phyloP scores from a whole-genome alignment of 92 coral and sea anemone genomes.

The Zoanthus solanderi region DNA sequence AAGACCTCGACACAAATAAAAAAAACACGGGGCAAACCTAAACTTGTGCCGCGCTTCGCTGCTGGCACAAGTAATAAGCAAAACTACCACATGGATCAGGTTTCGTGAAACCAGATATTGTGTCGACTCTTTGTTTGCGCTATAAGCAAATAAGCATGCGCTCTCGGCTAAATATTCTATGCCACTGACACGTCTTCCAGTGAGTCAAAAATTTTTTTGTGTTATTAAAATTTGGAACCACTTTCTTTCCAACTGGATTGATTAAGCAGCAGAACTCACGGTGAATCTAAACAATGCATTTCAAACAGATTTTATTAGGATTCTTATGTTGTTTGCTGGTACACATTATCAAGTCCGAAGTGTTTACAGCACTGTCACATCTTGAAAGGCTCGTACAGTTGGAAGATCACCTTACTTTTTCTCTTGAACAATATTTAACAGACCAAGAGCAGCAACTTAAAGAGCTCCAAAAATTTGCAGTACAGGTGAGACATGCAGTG shows the following conservation, averaged over 20 bases:
- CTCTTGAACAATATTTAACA: constrained; percentile 76
- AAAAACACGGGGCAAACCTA: too few relatives aligned
- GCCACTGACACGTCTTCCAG: constrained; percentile 9
- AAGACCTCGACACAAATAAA: too few relatives aligned
- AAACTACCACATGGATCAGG: neutral
- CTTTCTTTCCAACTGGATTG: neutral
- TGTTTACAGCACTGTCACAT: constrained; percentile 91
- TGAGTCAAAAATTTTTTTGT: neutral
- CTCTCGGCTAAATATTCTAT: neutral
- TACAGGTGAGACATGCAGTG: constrained; percentile 68
- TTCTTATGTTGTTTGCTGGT: neutral
- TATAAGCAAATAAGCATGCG: constrained; percentile 17
- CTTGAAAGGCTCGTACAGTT: constrained; percentile 75
- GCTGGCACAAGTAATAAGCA: too few relatives aligned
- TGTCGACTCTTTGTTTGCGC: neutral
- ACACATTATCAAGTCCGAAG: constrained; percentile 50
- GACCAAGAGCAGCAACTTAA: constrained; percentile 75
- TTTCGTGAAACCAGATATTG: constrained; percentile 24
- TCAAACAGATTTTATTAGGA: neutral
- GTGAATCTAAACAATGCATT: neutral
- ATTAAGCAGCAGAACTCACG: too few relatives aligned
- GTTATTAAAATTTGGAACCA: neutral
- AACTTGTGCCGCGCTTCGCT: too few relatives aligned
- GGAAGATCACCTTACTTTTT: constrained; percentile 83
- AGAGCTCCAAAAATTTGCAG: constrained; percentile 67